These are phyloP conservation scores for Arctocebus calabarensis DNA, from an alignment of 2,797 vertebrate species.

Conservation along the genomic window DNA sequence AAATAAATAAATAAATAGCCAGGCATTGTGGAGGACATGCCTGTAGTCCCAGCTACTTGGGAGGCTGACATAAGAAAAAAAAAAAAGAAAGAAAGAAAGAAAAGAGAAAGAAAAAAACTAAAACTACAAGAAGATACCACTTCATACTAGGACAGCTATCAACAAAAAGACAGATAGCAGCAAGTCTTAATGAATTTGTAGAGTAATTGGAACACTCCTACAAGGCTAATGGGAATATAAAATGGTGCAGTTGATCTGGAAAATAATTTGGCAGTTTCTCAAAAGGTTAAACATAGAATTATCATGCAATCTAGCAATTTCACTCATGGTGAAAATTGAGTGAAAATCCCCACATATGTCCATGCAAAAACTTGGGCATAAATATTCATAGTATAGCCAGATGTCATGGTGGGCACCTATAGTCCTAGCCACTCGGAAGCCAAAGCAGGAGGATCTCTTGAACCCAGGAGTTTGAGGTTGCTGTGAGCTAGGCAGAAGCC, in stretches of 20 bases:
- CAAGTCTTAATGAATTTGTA: background rate
- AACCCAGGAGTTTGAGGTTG: no score
- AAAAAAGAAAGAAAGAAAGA: no score
- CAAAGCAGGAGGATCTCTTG: no score
- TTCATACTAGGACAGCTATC: background rate
- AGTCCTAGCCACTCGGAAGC: no score
- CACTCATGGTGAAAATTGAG: no score
- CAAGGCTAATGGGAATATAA: background rate
- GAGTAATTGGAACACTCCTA: background rate
- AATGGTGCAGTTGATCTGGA: background rate
- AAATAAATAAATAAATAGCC: no score
- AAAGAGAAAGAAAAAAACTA: no score
- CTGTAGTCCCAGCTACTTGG: no score
- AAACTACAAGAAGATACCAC: background rate
- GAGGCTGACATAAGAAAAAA: no score
- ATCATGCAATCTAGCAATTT: background rate
- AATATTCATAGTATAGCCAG: background rate
- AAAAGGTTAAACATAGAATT: conserved; percentile 5
- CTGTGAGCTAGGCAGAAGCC: no score
- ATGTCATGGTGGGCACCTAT: no score
- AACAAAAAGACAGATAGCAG: background rate
- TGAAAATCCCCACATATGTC: background rate
- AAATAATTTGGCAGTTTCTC: background rate
- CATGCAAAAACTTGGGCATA: background rate
- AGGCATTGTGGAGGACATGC: no score